phyloP scores from a whole-genome alignment of 2,888 invertebrate genomes.

The Ophioninae sp. region DNA sequence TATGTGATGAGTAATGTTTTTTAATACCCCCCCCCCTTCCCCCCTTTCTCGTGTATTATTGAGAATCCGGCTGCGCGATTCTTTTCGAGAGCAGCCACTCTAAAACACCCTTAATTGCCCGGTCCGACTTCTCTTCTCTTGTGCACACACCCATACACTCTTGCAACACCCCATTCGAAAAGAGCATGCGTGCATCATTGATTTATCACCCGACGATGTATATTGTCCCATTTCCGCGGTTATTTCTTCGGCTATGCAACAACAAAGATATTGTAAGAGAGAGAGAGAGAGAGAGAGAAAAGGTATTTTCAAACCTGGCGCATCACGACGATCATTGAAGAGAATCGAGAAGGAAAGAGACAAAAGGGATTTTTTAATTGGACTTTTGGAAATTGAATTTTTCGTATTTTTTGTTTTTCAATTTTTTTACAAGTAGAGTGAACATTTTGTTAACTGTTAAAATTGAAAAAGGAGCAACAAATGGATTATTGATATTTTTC shows the following conservation, averaged over 20 bases:
- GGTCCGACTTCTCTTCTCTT: conserved; percentile 69
- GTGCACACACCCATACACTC: conserved; percentile 62
- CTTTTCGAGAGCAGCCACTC: conserved; percentile 76
- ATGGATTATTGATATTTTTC: not conserved
- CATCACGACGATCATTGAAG: conserved; percentile 36
- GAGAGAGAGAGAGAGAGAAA: conserved; percentile 22
- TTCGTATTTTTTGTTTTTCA: not conserved
- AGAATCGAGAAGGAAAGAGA: not conserved
- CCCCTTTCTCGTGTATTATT: conserved; percentile 41
- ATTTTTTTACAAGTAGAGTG: not conserved
- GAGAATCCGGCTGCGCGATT: conserved; percentile 51
- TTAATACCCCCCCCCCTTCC: conserved; percentile 72
- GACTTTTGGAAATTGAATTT: not conserved
- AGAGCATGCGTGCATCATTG: conserved; percentile 70
- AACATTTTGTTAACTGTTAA: not conserved
- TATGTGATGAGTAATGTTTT: conserved; percentile 82
- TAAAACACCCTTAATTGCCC: conserved; percentile 81
- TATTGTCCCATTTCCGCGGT: conserved; percentile 21
- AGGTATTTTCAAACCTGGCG: conserved; percentile 5
- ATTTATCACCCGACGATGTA: conserved; percentile 70
- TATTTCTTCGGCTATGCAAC: conserved; percentile 18
- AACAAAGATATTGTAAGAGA: conserved; percentile 66
- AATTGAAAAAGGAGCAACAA: not conserved
- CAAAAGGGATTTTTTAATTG: not conserved
- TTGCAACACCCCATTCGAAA: conserved; percentile 64